Percentiles rank a stretch among this genome's conserved stretches.
phyloP scores from a whole-genome alignment of 2,113 vertebrate species.

The Clarias batrachus region DNA sequence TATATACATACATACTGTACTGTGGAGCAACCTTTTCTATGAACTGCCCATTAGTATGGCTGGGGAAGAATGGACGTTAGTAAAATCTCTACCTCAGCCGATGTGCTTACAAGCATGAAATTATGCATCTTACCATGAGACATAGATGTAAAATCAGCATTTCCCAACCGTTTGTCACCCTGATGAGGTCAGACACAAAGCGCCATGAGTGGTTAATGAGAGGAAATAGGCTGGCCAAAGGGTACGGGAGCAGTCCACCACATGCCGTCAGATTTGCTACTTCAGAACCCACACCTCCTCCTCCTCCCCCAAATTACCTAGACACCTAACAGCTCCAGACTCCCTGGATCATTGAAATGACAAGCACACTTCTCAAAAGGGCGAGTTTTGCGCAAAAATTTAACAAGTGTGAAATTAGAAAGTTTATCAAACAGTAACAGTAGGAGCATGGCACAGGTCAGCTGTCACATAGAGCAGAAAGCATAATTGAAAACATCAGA shows the following conservation, averaged over 20 bases:
- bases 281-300: background rate
- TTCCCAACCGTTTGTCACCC: constrained; percentile 35
- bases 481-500: constrained; percentile 73
- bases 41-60: constrained; percentile 32
- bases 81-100: background rate
- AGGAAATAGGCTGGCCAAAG: constrained; percentile 26
- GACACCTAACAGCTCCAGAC: constrained; percentile 7
- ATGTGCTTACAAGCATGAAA: constrained; percentile 22
- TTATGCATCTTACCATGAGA: constrained; percentile 34
- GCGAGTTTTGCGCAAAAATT: constrained; percentile 71
- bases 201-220: constrained; percentile 20
- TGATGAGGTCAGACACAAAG: constrained; percentile 25
- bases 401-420: constrained; percentile 81
- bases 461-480: constrained; percentile 35
- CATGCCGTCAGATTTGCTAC: background rate
- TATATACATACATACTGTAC: no score
- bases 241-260: background rate
- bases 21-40: background rate
- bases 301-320: background rate
- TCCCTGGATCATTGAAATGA: constrained; percentile 54
- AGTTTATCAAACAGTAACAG: constrained; percentile 68
- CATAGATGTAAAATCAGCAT: constrained; percentile 30
- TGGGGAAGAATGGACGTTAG: background rate
- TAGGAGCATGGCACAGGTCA: constrained; percentile 52
- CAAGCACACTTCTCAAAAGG: constrained; percentile 69